Conservation (phyloP, 2,888 invertebrate genomes). For the Fabriciana adippe region DNA sequence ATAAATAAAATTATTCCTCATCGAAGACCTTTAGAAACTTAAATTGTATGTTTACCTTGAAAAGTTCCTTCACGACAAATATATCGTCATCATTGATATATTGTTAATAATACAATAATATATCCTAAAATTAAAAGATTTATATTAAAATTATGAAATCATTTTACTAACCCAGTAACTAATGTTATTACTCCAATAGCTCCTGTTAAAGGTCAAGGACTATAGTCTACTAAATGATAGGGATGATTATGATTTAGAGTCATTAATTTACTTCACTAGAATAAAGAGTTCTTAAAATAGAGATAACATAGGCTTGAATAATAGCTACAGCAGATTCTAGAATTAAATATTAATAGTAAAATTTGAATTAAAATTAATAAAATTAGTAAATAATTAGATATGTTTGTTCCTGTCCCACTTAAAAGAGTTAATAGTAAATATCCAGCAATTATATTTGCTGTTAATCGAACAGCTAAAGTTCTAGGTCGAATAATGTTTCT, state of each 20-base stretch:
- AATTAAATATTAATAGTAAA: too few relatives aligned
- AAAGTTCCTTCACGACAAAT: too few relatives aligned
- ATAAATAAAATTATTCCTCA: too few relatives aligned
- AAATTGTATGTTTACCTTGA: too few relatives aligned
- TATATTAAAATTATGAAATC: slow-evolving; percentile 82
- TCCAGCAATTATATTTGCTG: slow-evolving; percentile 90
- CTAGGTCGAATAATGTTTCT: slow-evolving; percentile 87
- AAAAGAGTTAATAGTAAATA: slow-evolving; percentile 85
- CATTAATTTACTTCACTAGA: slow-evolving; percentile 86
- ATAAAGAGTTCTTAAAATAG: slow-evolving; percentile 84
- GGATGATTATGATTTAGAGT: slow-evolving; percentile 67
- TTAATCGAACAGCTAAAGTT: slow-evolving; percentile 86
- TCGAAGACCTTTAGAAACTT: too few relatives aligned
- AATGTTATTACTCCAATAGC: slow-evolving; percentile 70
- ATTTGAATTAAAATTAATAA: too few relatives aligned
- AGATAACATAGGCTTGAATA: slow-evolving; percentile 86
- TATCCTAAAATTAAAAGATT: slow-evolving; percentile 75
- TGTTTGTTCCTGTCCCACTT: slow-evolving; percentile 61
- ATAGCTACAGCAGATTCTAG: too few relatives aligned
- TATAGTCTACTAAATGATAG: slow-evolving; percentile 85
- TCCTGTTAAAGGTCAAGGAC: slow-evolving; percentile 43
- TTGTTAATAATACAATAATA: slow-evolving; percentile 51
- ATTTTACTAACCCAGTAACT: slow-evolving; percentile 83
- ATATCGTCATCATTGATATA: too few relatives aligned
- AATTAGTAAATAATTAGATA: slow-evolving; percentile 51